A percentile compares a stretch with the other conserved stretches of the same genome.
These are phyloP conservation scores for Alcedo quadribrachys DNA, from an alignment of 2,797 vertebrate species.

Conservation along the genomic window DNA sequence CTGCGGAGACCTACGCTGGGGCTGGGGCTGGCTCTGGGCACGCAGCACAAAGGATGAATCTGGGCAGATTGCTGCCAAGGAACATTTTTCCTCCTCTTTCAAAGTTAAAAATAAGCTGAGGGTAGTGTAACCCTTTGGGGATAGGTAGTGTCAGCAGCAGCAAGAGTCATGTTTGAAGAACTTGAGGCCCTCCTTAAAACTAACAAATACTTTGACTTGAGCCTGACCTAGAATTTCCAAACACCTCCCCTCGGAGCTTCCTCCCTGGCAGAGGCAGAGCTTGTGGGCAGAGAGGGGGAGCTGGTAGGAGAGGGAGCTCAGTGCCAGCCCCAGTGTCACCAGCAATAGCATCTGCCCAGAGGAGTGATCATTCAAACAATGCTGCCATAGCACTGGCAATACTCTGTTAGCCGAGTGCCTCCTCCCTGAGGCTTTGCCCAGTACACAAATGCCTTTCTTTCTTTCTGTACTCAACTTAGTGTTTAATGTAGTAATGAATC, in stretches of 20 bases:
- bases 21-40: neutral
- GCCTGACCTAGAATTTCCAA: slow-evolving; percentile 4
- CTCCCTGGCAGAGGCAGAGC: neutral
- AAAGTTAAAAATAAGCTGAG: slow-evolving; percentile 11
- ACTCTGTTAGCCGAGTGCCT: neutral
- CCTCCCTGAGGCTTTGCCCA: neutral
- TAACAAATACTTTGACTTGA: neutral
- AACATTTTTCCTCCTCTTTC: neutral
- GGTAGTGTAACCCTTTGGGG: neutral
- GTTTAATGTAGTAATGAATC: neutral
- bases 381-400: rapidly evolving
- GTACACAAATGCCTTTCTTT: neutral
- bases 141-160: neutral
- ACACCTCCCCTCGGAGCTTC: neutral
- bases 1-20: neutral
- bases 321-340: neutral
- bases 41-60: neutral
- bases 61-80: neutral
- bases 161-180: neutral
- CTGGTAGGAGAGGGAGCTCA: neutral
- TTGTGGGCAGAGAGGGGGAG: neutral
- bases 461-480: neutral
- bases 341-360: neutral
- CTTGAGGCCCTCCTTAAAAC: neutral
- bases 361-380: neutral